Evolutionary conservation across 53 echinoderm and acorn worm species (phyloP), one percentile per base, ranked within the genome.

Genomic region (Hippasteria phrygiana): DNA sequence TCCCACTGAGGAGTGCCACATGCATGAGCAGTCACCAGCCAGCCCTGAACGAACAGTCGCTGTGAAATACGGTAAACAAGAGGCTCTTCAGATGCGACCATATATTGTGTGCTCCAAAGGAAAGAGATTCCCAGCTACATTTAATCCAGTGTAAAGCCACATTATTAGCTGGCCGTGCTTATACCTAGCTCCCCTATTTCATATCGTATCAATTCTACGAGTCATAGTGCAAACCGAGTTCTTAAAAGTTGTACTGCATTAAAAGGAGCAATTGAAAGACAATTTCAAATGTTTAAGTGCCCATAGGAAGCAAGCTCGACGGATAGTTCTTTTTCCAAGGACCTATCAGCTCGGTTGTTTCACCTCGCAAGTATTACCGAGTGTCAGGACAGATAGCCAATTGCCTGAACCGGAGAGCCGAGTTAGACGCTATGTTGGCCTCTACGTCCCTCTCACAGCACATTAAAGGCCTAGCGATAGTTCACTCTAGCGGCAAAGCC

Each of bases 391-490:
- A 20, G 73, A 73, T 43, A n/a, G 73, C 40, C 3, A 42, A 17
- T 73, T 43, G n/a, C 18, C 41, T 41, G 22, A 79, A 43, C 54
- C 28, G 39, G 62, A 22, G 22, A 53, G 59, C 79, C 1, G 29
- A 32, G 24, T 18, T n/a, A 22, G 35, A 20, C 69, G 85, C 17
- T 85, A 85, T 85, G 85, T 85, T 85, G 85, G 85, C 85, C 71
- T 85, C 85, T 28, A 85, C 85, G n/a, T 45, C 85, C 17, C 70
- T 85, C 48, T 70, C 85, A 18, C 85, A 85, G 71, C 85, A 85
- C 66, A 85, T 85, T 51, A 85, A 85, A 71, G 85, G 85, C 50
- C 85, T 85, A 22, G 85, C 85, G 11, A 85, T 85, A 1, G 85
- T 85, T 35, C 85, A 71, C 70, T 85, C 85, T 4, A 71, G 71